Percentiles rank a stretch among this genome's conserved stretches.
These are phyloP conservation scores for Puntigrus tetrazona DNA, from an alignment of 2,113 vertebrate species.

Conservation along the genomic window DNA sequence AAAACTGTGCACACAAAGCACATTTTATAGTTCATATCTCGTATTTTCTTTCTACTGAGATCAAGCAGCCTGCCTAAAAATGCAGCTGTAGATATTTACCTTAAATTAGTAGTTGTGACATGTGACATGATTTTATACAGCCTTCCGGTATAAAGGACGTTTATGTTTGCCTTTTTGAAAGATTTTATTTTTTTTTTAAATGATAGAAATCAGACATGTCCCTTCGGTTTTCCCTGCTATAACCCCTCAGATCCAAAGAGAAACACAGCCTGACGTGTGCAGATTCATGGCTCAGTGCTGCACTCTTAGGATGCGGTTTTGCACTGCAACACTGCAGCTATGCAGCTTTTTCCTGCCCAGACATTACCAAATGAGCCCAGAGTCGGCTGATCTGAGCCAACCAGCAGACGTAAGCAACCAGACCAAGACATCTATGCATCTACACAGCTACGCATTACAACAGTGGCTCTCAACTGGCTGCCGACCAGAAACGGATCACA, in stretches of 20 bases:
- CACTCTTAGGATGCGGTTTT: background rate
- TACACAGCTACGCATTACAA: background rate
- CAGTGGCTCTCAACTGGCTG: background rate
- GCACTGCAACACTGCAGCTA: slow-evolving; percentile 55
- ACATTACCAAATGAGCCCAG: slow-evolving; percentile 47
- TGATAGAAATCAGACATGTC: slow-evolving; percentile 6
- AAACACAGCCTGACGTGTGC: background rate
- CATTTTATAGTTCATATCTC: background rate
- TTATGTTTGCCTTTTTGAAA: background rate
- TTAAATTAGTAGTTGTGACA: background rate
- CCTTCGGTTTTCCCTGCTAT: background rate
- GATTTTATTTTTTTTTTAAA: too few relatives aligned
- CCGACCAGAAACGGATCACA: background rate
- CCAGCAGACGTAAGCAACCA: slow-evolving; percentile 7
- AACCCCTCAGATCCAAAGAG: background rate
- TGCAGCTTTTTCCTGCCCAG: slow-evolving; percentile 47
- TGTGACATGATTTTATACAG: background rate
- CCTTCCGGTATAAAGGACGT: background rate
- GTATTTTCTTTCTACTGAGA: background rate
- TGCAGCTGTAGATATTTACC: slow-evolving; percentile 8
- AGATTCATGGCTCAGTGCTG: slow-evolving; percentile 2
- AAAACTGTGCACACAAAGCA: background rate
- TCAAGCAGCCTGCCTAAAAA: slow-evolving; percentile 15
- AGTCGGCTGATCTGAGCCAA: slow-evolving; percentile 32
- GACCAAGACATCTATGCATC: background rate